These are phyloP conservation scores for Hapalemur alaotrensis DNA, from an alignment of 2,797 vertebrate species.

Conservation along the genomic window DNA sequence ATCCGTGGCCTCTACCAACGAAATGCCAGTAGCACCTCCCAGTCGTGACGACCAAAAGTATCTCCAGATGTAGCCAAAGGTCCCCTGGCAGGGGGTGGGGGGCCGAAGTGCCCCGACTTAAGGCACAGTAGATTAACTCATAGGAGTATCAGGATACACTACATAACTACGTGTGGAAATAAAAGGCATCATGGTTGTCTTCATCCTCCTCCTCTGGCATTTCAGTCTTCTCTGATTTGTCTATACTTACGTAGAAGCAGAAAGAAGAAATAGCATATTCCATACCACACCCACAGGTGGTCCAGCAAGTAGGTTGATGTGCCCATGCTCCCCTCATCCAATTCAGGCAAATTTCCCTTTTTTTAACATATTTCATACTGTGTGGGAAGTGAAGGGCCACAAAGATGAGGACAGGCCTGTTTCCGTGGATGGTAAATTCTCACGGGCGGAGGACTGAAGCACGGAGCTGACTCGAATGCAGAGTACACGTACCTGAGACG, in stretches of 20 bases:
- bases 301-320: background rate
- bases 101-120: background rate
- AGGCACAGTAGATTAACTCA: background rate
- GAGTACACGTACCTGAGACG: background rate
- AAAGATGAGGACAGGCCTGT: background rate
- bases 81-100: rapidly evolving
- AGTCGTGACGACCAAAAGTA: background rate
- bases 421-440: background rate
- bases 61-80: background rate
- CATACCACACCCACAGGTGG: background rate
- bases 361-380: background rate
- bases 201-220: background rate
- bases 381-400: background rate
- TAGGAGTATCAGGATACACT: background rate
- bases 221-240: background rate
- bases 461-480: background rate
- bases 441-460: background rate
- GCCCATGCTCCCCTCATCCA: background rate
- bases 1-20: background rate
- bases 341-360: background rate
- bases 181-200: too few species aligned
- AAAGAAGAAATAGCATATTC: background rate
- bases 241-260: background rate
- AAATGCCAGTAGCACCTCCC: background rate
- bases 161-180: background rate